These are phyloP conservation scores for Megaleporinus macrocephalus DNA, from an alignment of 2,113 vertebrate genomes.

Conservation along the genomic window DNA sequence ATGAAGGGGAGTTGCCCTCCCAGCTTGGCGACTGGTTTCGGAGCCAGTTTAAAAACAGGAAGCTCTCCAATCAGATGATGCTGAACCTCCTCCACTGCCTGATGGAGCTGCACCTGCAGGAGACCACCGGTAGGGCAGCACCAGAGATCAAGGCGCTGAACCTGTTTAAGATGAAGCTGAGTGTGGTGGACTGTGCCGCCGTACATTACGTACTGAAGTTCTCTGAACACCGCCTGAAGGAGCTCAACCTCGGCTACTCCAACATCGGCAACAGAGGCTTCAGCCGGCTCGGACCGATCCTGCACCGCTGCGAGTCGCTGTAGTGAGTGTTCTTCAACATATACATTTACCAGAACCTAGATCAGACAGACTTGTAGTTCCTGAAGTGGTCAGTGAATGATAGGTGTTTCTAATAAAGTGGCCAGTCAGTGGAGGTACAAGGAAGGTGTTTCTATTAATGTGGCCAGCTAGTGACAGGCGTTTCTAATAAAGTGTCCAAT, in stretches of 20 bases:
- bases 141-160: slow-evolving; percentile 67
- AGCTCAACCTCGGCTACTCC: slow-evolving; percentile 74
- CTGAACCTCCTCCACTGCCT: slow-evolving; percentile 73
- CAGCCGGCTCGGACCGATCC: slow-evolving; percentile 61
- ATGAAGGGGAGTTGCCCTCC: slow-evolving; percentile 33
- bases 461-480: too few relatives aligned
- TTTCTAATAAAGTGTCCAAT: too few relatives aligned
- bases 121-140: slow-evolving; percentile 58
- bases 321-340: too few relatives aligned
- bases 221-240: slow-evolving; percentile 63
- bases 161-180: slow-evolving; percentile 74
- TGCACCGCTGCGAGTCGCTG: slow-evolving; percentile 71
- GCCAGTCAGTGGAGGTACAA: too few relatives aligned
- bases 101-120: slow-evolving; percentile 67
- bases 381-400: too few relatives aligned
- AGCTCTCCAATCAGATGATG: slow-evolving; percentile 60
- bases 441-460: too few relatives aligned
- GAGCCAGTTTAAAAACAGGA: slow-evolving; percentile 59
- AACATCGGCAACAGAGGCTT: slow-evolving; percentile 73
- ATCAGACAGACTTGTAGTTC: too few relatives aligned
- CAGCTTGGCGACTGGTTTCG: slow-evolving; percentile 66
- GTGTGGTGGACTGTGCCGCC: slow-evolving; percentile 71
- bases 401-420: too few relatives aligned
- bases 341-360: too few relatives aligned
- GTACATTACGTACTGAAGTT: slow-evolving; percentile 71